Percentiles rank a stretch among this genome's conserved stretches.
These are phyloP conservation scores for Thaleichthys pacificus DNA, from an alignment of 2,797 vertebrate genomes.

Conservation along the genomic window DNA sequence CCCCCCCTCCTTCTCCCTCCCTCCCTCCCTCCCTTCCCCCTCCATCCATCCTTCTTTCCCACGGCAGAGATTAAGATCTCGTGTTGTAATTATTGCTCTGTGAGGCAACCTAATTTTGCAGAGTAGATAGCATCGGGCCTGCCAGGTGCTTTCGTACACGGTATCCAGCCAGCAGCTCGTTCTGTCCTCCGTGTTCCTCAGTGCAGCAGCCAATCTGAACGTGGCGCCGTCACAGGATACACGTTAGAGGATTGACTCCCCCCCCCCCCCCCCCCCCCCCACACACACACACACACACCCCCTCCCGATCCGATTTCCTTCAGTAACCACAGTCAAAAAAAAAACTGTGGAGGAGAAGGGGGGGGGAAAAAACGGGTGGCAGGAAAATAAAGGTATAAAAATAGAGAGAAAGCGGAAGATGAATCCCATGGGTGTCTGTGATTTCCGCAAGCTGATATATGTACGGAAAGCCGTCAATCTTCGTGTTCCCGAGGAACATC, in stretches of 20 bases:
- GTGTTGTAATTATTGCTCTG: slow-evolving; percentile 66
- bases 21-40: not conserved
- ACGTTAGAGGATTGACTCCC: slow-evolving; percentile 41
- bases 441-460: slow-evolving; percentile 37
- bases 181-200: slow-evolving; percentile 53
- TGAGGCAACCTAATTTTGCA: slow-evolving; percentile 61
- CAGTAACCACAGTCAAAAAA: slow-evolving; percentile 14
- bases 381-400: not conserved
- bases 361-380: not conserved
- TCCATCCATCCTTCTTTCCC: slow-evolving; percentile 30
- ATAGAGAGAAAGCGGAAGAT: slow-evolving; percentile 10
- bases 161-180: slow-evolving; percentile 54
- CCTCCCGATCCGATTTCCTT: slow-evolving; percentile 11
- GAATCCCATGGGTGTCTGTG: slow-evolving; percentile 28
- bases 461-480: slow-evolving; percentile 51
- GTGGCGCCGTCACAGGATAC: slow-evolving; percentile 43
- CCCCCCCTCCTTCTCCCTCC: not conserved
- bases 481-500: slow-evolving; percentile 36
- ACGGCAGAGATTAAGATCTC: slow-evolving; percentile 62
- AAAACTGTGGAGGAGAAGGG: not conserved
- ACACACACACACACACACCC: slow-evolving; percentile 23
- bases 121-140: slow-evolving; percentile 55
- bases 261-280: slow-evolving; percentile 35
- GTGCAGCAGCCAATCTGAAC: slow-evolving; percentile 44
- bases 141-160: slow-evolving; percentile 52